Percentiles rank a stretch among this genome's conserved stretches.
phyloP scores from a whole-genome alignment of 2,888 invertebrate species.

The Achlya flavicornis region DNA sequence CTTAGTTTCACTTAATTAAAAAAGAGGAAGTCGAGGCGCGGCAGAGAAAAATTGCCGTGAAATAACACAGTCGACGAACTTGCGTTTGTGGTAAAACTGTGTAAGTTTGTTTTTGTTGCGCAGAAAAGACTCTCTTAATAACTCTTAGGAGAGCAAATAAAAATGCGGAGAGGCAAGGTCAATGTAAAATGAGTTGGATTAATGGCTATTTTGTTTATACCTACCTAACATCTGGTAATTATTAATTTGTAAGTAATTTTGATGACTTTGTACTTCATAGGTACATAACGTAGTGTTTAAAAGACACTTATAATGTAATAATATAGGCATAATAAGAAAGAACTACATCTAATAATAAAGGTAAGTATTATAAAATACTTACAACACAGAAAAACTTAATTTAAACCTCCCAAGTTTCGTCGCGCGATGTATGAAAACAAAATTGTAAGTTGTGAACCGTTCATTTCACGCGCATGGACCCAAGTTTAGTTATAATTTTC shows the following conservation, averaged over 20 bases:
- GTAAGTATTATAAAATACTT: neutral
- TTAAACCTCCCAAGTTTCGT: neutral
- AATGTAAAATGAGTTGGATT: too few relatives aligned
- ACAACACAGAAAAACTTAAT: neutral
- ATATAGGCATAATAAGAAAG: too few relatives aligned
- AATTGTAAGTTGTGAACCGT: constrained; percentile 23
- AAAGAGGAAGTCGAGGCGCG: constrained; percentile 54
- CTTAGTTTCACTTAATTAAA: constrained; percentile 79
- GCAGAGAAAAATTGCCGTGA: constrained; percentile 56
- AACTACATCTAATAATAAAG: neutral
- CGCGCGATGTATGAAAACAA: constrained; percentile 33
- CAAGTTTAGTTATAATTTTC: constrained; percentile 77
- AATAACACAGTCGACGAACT: constrained; percentile 31
- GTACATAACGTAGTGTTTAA: too few relatives aligned
- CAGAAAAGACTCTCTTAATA: neutral
- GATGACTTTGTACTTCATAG: too few relatives aligned
- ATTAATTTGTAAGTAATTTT: too few relatives aligned
- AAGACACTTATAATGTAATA: too few relatives aligned
- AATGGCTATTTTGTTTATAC: too few relatives aligned
- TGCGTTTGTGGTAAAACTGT: constrained; percentile 10
- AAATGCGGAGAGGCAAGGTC: too few relatives aligned
- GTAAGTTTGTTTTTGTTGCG: neutral
- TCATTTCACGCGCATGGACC: constrained; percentile 41
- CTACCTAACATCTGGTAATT: too few relatives aligned
- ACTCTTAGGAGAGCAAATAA: neutral